phyloP scores from a whole-genome alignment of 1,140 invertebrate species.

The Drosophila kepulauana region DNA sequence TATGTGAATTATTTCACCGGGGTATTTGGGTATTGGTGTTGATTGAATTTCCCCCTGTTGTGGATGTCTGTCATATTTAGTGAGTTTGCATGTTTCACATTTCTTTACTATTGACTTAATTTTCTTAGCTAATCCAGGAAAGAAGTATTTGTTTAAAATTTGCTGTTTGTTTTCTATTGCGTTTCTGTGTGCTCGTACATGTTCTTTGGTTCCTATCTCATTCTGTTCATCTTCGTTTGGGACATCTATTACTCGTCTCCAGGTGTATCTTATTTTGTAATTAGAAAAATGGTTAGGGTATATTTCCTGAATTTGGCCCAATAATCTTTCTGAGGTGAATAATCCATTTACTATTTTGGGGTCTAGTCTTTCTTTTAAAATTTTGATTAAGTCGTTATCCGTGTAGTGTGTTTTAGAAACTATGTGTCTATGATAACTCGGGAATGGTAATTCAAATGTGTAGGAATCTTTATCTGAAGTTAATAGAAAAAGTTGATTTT shows the following conservation, averaged over 20 bases:
- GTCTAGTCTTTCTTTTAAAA: too few relatives aligned
- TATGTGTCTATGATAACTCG: slow-evolving; percentile 23
- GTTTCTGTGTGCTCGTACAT: not conserved
- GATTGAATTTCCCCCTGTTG: not conserved
- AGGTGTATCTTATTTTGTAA: slow-evolving; percentile 26
- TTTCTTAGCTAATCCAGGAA: not conserved
- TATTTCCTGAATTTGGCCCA: slow-evolving; percentile 38
- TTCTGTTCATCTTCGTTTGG: slow-evolving; percentile 3
- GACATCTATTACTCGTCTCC: slow-evolving; percentile 10
- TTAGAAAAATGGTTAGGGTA: slow-evolving; percentile 25
- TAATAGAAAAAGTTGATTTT: not conserved
- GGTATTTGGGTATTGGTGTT: slow-evolving; percentile 29
- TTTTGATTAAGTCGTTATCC: slow-evolving; percentile 15
- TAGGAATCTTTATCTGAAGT: not conserved
- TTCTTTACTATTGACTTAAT: not conserved
- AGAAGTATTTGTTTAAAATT: not conserved
- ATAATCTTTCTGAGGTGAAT: slow-evolving; percentile 11
- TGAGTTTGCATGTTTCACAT: not conserved
- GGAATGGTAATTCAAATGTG: not conserved
- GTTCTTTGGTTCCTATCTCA: not conserved
- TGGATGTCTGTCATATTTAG: not conserved
- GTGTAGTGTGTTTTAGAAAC: slow-evolving; percentile 1
- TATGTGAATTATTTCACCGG: slow-evolving; percentile 23
- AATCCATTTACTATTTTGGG: slow-evolving; percentile 29
- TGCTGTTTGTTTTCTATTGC: not conserved